Evolutionary conservation across 2,113 vertebrate species (phyloP).

Genomic region (Poeciliopsis prolifica): DNA sequence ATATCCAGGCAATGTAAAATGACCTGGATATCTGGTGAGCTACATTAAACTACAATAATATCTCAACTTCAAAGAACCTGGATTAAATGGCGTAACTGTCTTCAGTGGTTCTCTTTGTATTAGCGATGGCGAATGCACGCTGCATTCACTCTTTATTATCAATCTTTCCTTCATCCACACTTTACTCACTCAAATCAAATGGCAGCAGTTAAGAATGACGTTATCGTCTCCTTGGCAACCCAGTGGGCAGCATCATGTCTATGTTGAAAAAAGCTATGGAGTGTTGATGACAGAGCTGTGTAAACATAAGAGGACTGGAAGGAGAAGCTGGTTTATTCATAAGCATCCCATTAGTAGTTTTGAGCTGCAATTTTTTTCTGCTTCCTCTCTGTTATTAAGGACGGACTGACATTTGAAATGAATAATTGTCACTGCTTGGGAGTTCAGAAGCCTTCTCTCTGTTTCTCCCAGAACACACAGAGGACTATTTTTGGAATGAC

Average conservation of each 20-base stretch:
- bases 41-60: slow-evolving; percentile 5
- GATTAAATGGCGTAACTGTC: neutral
- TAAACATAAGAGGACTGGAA: slow-evolving; percentile 37
- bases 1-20: neutral
- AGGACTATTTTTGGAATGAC: slow-evolving; percentile 10
- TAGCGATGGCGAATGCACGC: slow-evolving; percentile 26
- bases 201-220: slow-evolving; percentile 77
- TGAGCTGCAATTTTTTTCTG: slow-evolving; percentile 39
- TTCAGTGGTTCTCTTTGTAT: slow-evolving; percentile 13
- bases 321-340: slow-evolving; percentile 65
- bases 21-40: slow-evolving; percentile 3
- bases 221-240: slow-evolving; percentile 80
- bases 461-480: slow-evolving; percentile 8
- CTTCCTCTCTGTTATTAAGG: slow-evolving; percentile 26
- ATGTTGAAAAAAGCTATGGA: slow-evolving; percentile 21
- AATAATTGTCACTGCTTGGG: slow-evolving; percentile 28
- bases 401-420: slow-evolving; percentile 17
- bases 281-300: slow-evolving; percentile 35
- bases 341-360: slow-evolving; percentile 39
- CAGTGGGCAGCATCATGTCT: slow-evolving; percentile 45
- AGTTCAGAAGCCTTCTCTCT: slow-evolving; percentile 30
- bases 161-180: slow-evolving; percentile 37
- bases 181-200: slow-evolving; percentile 64
- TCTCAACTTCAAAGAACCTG: neutral
- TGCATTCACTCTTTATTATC: slow-evolving; percentile 66